A percentile compares a stretch with the other conserved stretches of the same genome.
phyloP scores from a whole-genome alignment of 1,140 invertebrate genomes.

The Hyles vespertilio region DNA sequence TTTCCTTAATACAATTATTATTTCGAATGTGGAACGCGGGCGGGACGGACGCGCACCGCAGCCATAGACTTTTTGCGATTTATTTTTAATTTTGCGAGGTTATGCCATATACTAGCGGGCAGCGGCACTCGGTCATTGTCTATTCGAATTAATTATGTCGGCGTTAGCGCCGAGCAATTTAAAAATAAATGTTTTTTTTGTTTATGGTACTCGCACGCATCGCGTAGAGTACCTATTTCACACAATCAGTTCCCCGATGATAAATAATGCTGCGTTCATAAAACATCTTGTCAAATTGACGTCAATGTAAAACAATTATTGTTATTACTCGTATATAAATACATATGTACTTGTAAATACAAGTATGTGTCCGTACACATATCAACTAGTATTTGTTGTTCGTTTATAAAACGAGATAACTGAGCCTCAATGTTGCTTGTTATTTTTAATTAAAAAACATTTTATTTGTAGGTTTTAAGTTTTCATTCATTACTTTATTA shows the following conservation, averaged over 20 bases:
- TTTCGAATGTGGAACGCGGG: slow-evolving; percentile 69
- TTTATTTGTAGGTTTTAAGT: too few relatives aligned
- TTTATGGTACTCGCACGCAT: background rate
- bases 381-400: too few relatives aligned
- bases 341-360: too few relatives aligned
- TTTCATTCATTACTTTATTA: too few relatives aligned
- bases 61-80: slow-evolving; percentile 28
- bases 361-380: too few relatives aligned
- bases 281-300: slow-evolving; percentile 20
- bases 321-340: slow-evolving; percentile 6
- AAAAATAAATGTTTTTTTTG: slow-evolving; percentile 12
- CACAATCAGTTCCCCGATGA: slow-evolving; percentile 1
- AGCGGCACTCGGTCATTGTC: slow-evolving; percentile 3
- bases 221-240: background rate
- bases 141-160: slow-evolving; percentile 8
- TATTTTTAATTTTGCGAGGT: slow-evolving; percentile 52
- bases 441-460: too few relatives aligned
- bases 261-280: slow-evolving; percentile 8
- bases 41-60: slow-evolving; percentile 44
- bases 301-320: slow-evolving; percentile 20
- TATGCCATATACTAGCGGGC: slow-evolving; percentile 10
- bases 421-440: too few relatives aligned
- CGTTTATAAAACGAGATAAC: too few relatives aligned
- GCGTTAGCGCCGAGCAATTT: slow-evolving; percentile 2
- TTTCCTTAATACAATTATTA: slow-evolving; percentile 77